Base-by-base conservation (phyloP, 2,113 vertebrate genomes). In the Columba janthina region DNA sequence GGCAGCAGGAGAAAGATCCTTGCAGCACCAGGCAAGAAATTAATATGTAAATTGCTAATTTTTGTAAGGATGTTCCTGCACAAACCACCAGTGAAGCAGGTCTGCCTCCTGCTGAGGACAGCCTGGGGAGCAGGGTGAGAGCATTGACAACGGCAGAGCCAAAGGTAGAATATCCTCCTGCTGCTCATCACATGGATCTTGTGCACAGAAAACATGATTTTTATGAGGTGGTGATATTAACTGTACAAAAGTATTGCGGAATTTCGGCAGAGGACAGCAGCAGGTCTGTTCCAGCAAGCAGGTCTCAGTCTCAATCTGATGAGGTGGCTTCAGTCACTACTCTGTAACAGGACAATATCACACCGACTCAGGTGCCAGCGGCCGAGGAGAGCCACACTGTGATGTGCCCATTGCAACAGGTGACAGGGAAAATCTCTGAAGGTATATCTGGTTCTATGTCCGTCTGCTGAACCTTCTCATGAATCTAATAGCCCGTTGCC, bases 351-450 rank as follows among this genome's bases (percentile, higher is more conserved):
- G 51, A 53, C 51, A 53, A 28, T 53, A 28, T 16, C 26, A 53
- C 25, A 21, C 25, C 2, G 2, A n/a, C 34, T 16, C 0, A 5
- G 46, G 24, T 2, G 4, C 8, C 24, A 82, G 9, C 22, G 58
- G 6, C 46, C 40, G 15, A 36, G 46, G 40, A 71, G 17, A 54
- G 40, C 14, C 16, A 66, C 14, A 5, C 51, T 32, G 2, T 13
- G 25, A 62, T 2, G 1, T 5, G 8, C 4, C 44, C 26, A 1
- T 10, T 22, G 48, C 32, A 81, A 42, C 7, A 38, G 51, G 7
- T 5, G 1, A 18, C 0, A 34, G 9, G n/a, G 24, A 53, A 78
- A 72, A 87, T 28, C 54, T 71, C 48, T 57, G 61, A 32, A 60
- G 32, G 15, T 20, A 0, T 5, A 4, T n/a, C 40, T 78, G 61